Conservation (phyloP, 2,888 invertebrate species). For the Pachydiplax longipennis region DNA sequence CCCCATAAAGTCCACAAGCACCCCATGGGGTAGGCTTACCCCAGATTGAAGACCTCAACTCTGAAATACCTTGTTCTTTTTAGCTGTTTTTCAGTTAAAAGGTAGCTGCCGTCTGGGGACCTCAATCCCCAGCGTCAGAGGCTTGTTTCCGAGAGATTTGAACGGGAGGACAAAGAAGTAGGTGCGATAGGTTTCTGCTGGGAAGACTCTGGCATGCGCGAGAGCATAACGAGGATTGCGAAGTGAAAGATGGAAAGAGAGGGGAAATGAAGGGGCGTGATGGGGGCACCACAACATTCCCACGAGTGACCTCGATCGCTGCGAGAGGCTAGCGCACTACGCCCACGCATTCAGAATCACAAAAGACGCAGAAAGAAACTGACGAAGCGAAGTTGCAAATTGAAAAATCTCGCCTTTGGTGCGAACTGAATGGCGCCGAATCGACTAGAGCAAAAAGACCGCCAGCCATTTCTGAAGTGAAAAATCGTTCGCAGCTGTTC, state of each 20-base stretch:
- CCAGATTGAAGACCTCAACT: too few relatives aligned
- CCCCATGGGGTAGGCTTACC: too few relatives aligned
- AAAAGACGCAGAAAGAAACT: neutral
- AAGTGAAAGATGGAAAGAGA: neutral
- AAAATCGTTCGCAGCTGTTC: too few relatives aligned
- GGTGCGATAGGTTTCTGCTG: neutral
- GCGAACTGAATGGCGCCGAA: neutral
- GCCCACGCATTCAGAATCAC: neutral
- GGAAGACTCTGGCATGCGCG: neutral
- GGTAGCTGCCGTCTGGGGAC: too few relatives aligned
- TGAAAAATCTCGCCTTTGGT: neutral
- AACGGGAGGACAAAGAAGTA: neutral
- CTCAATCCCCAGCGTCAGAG: too few relatives aligned
- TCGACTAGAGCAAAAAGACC: neutral
- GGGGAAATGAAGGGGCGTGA: neutral
- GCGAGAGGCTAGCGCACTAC: neutral
- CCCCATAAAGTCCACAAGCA: too few relatives aligned
- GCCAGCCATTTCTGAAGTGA: neutral
- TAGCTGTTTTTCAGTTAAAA: too few relatives aligned
- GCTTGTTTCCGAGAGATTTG: neutral
- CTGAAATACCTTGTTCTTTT: too few relatives aligned
- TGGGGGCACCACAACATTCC: conserved; percentile 2
- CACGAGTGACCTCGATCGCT: conserved; percentile 31
- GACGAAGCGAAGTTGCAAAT: too few relatives aligned
- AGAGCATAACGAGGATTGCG: neutral